Evolutionary conservation across 2,888 invertebrate species (phyloP).

Genomic region (Thecophora atra): DNA sequence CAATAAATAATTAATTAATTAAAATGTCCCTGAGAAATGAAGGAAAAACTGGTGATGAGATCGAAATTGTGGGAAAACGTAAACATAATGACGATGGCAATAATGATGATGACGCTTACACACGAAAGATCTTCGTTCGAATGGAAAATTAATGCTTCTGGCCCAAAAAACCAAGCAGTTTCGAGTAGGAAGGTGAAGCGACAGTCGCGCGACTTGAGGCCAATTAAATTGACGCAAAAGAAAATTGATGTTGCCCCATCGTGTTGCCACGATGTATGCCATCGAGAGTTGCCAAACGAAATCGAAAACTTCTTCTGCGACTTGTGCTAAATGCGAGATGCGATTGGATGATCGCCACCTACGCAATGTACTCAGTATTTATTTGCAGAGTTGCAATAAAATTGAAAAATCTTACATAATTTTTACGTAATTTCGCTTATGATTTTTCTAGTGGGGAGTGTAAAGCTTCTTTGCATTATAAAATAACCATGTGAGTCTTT

Average conservation of each 20-base stretch:
- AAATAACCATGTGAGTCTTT: not conserved
- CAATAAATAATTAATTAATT: not conserved
- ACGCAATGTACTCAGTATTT: conserved; percentile 2
- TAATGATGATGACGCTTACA: not conserved
- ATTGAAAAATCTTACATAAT: conserved; percentile 20
- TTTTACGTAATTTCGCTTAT: not conserved
- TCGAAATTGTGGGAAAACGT: not conserved
- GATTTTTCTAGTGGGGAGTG: not conserved
- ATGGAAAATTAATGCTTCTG: not conserved
- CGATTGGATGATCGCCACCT: not conserved
- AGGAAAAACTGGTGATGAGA: not conserved
- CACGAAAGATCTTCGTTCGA: not conserved
- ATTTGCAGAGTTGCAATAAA: not conserved
- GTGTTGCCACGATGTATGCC: not conserved
- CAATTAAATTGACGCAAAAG: conserved; percentile 30
- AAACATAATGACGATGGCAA: not conserved
- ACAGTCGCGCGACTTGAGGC: conserved; percentile 23
- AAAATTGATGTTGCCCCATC: not conserved
- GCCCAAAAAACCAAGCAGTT: not conserved
- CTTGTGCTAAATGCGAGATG: not conserved
- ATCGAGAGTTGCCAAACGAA: not conserved
- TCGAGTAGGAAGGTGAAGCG: conserved; percentile 32
- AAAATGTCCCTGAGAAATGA: not conserved
- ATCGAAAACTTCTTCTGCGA: not conserved
- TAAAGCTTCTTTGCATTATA: not conserved